Percentiles rank a stretch among this genome's conserved stretches.
These are phyloP conservation scores for Cheilosia scutellata DNA, from an alignment of 2,888 invertebrate genomes.

Conservation along the genomic window DNA sequence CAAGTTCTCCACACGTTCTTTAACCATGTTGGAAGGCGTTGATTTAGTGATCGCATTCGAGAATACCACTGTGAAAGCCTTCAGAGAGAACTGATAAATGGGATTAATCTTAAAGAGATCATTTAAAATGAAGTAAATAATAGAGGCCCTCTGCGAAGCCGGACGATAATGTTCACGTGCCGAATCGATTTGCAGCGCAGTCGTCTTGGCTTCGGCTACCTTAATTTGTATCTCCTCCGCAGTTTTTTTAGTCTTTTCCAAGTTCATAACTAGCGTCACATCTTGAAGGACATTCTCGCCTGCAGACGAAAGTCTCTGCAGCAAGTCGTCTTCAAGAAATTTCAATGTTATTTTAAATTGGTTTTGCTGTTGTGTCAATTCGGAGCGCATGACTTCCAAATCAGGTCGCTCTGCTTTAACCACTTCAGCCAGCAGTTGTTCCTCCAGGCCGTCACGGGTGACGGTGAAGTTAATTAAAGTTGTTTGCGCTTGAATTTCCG, in stretches of 20 bases:
- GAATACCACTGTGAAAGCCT: constrained; percentile 96
- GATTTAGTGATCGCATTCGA: constrained; percentile 90
- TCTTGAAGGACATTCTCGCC: constrained; percentile 96
- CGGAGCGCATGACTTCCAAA: constrained; percentile 91
- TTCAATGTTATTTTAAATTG: constrained; percentile 97
- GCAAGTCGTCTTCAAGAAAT: constrained; percentile 94
- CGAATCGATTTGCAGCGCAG: constrained; percentile 94
- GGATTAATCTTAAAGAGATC: constrained; percentile 96
- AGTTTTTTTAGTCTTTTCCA: constrained; percentile 96
- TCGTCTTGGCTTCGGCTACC: constrained; percentile 93
- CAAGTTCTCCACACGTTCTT: constrained; percentile 89
- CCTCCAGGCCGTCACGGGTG: constrained; percentile 96
- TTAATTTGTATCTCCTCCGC: constrained; percentile 95
- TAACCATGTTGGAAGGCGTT: constrained; percentile 88
- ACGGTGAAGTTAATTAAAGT: constrained; percentile 98
- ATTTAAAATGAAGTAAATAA: constrained; percentile 96
- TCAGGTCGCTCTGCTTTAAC: constrained; percentile 97
- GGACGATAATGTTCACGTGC: constrained; percentile 94
- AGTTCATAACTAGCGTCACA: constrained; percentile 94
- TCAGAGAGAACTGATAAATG: constrained; percentile 97
- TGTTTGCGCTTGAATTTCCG: constrained; percentile 98
- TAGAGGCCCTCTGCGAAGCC: constrained; percentile 93
- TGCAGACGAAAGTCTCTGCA: constrained; percentile 94
- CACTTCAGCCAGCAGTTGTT: constrained; percentile 96
- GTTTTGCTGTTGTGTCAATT: constrained; percentile 96